These are phyloP conservation scores for Mormyrus lacerda DNA, from an alignment of 2,113 vertebrate species.

Conservation along the genomic window DNA sequence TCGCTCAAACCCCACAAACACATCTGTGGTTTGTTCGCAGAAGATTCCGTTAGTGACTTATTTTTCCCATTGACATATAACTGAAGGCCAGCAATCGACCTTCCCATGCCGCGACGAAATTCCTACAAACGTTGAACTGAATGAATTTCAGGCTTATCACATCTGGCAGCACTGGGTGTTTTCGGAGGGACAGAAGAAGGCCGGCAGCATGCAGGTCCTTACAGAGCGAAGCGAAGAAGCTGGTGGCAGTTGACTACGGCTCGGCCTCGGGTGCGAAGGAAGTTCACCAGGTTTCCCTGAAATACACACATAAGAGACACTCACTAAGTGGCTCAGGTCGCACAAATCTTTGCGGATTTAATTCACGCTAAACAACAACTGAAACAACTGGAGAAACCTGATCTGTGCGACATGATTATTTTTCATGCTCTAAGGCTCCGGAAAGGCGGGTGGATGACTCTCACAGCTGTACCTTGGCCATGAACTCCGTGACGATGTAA, in stretches of 20 bases:
- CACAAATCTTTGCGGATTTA: neutral
- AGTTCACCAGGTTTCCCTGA: slow-evolving; percentile 87
- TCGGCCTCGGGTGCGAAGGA: slow-evolving; percentile 75
- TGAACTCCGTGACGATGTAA: slow-evolving; percentile 84
- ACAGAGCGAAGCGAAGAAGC: slow-evolving; percentile 77
- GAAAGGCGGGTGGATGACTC: neutral
- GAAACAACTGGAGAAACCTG: neutral
- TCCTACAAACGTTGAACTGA: neutral
- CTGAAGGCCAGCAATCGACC: neutral
- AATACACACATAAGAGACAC: slow-evolving; percentile 16
- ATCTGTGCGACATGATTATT: neutral
- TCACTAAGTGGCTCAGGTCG: neutral
- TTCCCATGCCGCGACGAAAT: neutral
- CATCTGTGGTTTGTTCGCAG: neutral
- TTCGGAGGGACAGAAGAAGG: too few species aligned
- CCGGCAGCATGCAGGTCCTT: slow-evolving; percentile 43
- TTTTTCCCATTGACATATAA: neutral
- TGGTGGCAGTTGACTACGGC: slow-evolving; percentile 52
- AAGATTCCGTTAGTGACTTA: neutral
- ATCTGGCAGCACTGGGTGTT: neutral
- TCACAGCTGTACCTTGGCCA: slow-evolving; percentile 72
- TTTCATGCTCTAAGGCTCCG: neutral
- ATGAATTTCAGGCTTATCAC: neutral
- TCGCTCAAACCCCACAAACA: neutral
- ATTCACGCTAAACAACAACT: neutral